A percentile compares a stretch with the other conserved stretches of the same genome.
phyloP scores from a whole-genome alignment of 2,113 vertebrate species.

The Paracyprichromis sp. region DNA sequence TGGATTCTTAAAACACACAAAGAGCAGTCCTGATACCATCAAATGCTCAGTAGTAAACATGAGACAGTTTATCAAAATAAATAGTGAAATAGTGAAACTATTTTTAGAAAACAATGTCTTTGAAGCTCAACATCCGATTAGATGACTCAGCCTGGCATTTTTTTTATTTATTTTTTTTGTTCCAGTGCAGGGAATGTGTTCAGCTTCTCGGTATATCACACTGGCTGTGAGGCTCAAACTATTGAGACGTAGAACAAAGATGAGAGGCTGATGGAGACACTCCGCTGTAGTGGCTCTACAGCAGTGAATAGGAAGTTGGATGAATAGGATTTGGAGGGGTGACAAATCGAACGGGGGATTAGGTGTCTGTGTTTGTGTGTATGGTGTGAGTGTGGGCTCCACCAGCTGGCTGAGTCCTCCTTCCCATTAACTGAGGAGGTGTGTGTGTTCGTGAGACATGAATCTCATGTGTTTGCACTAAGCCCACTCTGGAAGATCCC shows the following conservation, averaged over 20 bases:
- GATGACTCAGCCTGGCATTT: background rate
- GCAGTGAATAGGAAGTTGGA: constrained; percentile 42
- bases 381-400: background rate
- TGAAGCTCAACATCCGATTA: background rate
- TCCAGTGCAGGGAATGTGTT: background rate
- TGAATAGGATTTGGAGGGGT: constrained; percentile 59
- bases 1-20: background rate
- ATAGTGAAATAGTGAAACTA: background rate
- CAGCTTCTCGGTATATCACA: background rate
- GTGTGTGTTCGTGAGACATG: background rate
- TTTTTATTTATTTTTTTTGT: background rate
- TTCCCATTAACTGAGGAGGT: constrained; percentile 24
- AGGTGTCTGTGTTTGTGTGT: constrained; percentile 7
- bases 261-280: constrained; percentile 26
- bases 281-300: constrained; percentile 40
- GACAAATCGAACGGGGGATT: constrained; percentile 52
- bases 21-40: background rate
- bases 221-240: background rate
- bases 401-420: constrained; percentile 46
- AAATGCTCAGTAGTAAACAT: background rate
- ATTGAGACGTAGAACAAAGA: constrained; percentile 19
- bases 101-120: background rate
- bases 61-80: background rate
- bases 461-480: background rate
- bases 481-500: background rate